Evolutionary conservation across 2,113 vertebrate genomes (phyloP), one percentile per base, ranked within the genome.

Genomic region (Psittacara wagleri): DNA sequence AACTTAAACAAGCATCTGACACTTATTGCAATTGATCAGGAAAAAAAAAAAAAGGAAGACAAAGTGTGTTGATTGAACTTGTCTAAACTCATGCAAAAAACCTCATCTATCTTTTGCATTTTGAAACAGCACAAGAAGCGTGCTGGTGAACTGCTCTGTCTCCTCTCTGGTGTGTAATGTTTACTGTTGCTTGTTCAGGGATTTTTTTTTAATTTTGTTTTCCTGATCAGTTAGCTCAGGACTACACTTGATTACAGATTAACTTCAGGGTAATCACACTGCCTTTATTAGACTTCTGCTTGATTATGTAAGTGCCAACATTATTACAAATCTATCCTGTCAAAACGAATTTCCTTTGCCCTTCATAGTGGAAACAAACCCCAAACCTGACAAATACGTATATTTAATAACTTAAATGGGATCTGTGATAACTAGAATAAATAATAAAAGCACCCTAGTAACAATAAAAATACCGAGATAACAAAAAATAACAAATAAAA

Each of bases 221-320:
- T 5, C 1, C 2, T 43, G 35, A 79, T 66, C 41, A 16, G 18
- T 80, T 80, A 80, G 57, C 76, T 70, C 49, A 41, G 23, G 54
- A 67, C 83, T 88, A 77, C 7, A n/a, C 54, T 74, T 92, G 76
- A 92, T 88, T 92, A 86, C 52, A 92, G 52, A 61, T 66, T 90
- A 78, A 48, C 20, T 68, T 55, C 15, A 69, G 9, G 13, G 46
- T 31, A 93, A 79, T 67, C 61, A 66, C n/a, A 18, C 22, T 82
- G n/a, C 43, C 37, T 89, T 75, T 91, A 91, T 78, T 91, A 87
- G 85, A 73, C 5, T 68, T 82, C 74, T 67, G 18, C 37, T 15
- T 70, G 59, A 48, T 62, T 95, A 83, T 48, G 78, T 78, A 48
- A 84, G 14, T 35, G 46, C n/a, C 70, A 67, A 74, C 16, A 77